phyloP scores from a whole-genome alignment of 2,888 invertebrate genomes.

The Deilephila elpenor region DNA sequence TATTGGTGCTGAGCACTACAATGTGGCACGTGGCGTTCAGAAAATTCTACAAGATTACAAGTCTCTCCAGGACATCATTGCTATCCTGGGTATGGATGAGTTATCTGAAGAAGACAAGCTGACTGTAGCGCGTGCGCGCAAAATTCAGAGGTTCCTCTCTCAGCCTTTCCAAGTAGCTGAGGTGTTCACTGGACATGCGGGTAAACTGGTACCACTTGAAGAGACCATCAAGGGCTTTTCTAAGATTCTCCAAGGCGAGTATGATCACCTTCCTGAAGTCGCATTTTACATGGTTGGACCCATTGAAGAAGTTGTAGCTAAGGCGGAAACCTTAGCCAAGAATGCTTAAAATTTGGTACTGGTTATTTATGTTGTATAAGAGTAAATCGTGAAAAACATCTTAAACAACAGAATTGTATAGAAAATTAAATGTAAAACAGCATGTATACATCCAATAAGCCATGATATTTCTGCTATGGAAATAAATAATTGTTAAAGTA shows the following conservation, averaged over 20 bases:
- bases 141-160: conserved; percentile 97
- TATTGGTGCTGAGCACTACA: conserved; percentile 95
- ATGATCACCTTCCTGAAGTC: conserved; percentile 95
- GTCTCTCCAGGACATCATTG: conserved; percentile 94
- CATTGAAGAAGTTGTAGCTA: conserved; percentile 94
- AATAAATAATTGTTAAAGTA: conserved; percentile 9
- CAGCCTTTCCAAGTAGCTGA: conserved; percentile 97
- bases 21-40: conserved; percentile 95
- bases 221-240: conserved; percentile 96
- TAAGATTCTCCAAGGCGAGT: conserved; percentile 92
- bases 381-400: background rate
- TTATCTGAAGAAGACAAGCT: conserved; percentile 98
- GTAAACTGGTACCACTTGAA: conserved; percentile 94
- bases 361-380: conserved; percentile 84
- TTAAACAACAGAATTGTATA: conserved; percentile 18
- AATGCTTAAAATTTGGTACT: conserved; percentile 83
- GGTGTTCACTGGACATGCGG: conserved; percentile 96
- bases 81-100: conserved; percentile 93
- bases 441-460: background rate
- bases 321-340: conserved; percentile 91
- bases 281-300: conserved; percentile 99
- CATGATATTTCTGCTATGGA: background rate
- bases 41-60: conserved; percentile 95
- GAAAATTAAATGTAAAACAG: background rate
- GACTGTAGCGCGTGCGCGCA: conserved; percentile 96